Evolutionary conservation across 1,140 invertebrate species (phyloP), one percentile per base, ranked within the genome.

Genomic region (Drosophila seguyi): DNA sequence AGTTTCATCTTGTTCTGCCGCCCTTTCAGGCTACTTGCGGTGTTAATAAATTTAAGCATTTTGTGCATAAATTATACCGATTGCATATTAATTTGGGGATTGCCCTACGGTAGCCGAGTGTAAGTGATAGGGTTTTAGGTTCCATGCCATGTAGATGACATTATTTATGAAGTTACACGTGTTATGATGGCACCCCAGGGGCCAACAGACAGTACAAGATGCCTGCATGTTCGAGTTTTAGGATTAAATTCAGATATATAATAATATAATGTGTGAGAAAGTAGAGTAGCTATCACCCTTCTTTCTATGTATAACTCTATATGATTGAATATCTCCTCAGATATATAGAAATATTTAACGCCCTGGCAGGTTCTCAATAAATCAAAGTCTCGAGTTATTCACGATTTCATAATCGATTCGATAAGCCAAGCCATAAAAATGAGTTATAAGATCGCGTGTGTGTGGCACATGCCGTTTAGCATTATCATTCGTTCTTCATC

Each of bases 131-230:
- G 69, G 67, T 72, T 72, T 72, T 18, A 22, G 53, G 14, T 72
- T 45, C 41, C 25, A 25, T 34, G 52, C 42, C 66, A 58, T 58
- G 52, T 72, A 73, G 59, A 56, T 69, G 45, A 41, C 65, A 81
- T 79, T 86, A 86, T 86, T 86, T 86, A 86, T 86, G 63, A 69
- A 47, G 45, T 75, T 86, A 81, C 82, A 86, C 82, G 82, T 85
- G 81, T 85, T 86, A 75, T 67, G 83, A 86, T 82, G 69, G 58
- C 82, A 86, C 82, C 83, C 82, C 74, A 66, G 82, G 83, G 82
- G 55, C 69, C 60, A 44, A 63, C 50, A 36, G 47, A 20, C 39
- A 41, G 5, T 71, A 72, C 58, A 58, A 63, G 44, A 61, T 38
- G 14, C 62, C 45, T 36, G 56, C 59, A 75, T 82, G 63, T 75